These are phyloP conservation scores for Passer montanus DNA, from an alignment of 2,113 vertebrate genomes.

Conservation along the genomic window DNA sequence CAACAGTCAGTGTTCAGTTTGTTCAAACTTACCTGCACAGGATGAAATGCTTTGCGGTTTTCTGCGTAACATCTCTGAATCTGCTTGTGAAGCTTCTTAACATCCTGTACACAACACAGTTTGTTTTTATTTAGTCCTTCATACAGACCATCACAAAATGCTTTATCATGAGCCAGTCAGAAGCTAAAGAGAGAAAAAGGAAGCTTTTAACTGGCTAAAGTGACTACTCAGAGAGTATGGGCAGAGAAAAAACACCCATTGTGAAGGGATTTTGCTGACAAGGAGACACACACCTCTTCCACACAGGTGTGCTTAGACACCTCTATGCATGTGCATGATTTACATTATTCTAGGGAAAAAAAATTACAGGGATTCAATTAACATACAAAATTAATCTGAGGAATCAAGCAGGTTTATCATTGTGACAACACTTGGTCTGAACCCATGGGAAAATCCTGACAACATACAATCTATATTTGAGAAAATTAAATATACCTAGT, in stretches of 20 bases:
- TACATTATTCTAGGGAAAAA: background rate
- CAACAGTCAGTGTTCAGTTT: background rate
- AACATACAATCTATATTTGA: background rate
- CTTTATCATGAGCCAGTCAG: slow-evolving; percentile 51
- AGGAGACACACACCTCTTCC: background rate
- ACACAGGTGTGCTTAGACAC: background rate
- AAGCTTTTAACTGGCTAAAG: slow-evolving; percentile 55
- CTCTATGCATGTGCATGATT: background rate
- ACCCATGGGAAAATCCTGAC: background rate
- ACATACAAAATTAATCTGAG: background rate
- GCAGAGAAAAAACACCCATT: background rate
- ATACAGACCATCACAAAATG: slow-evolving; percentile 54
- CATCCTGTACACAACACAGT: slow-evolving; percentile 81
- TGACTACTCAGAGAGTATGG: background rate
- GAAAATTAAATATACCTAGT: background rate
- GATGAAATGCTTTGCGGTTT: slow-evolving; percentile 87
- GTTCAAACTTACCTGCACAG: slow-evolving; percentile 84
- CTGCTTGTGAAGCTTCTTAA: slow-evolving; percentile 97
- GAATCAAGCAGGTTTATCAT: background rate
- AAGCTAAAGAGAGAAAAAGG: slow-evolving; percentile 52
- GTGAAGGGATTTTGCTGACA: background rate
- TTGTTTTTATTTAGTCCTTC: slow-evolving; percentile 54
- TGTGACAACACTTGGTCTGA: background rate
- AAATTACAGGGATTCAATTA: background rate
- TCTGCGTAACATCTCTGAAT: slow-evolving; percentile 96